Base-by-base conservation (phyloP, 2,113 vertebrate genomes). In the Eptesicus fuscus region DNA sequence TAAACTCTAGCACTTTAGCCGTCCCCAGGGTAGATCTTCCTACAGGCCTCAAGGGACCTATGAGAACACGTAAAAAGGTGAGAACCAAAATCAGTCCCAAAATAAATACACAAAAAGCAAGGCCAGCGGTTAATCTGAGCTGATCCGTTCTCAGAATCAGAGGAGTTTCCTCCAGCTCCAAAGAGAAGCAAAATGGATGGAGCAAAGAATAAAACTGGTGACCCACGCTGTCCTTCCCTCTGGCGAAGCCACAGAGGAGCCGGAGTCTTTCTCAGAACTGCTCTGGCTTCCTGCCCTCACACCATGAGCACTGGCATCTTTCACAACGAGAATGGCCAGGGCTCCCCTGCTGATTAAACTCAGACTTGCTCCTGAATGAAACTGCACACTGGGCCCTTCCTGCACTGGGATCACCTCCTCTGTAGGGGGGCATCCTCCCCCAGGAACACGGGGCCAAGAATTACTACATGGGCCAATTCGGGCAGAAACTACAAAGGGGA, bases 401-500 rank as follows among this genome's bases (percentile, higher is more conserved):
- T 59, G 32, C 23, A 49, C 53, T n/a, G 8, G 4, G 7, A 67
- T 28, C 32, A 12, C 25, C 32, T 86, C 30, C 7, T 92, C 78
- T n/a, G 5, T 5, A 32, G 25, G 59, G 56, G 23, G 61, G 28
- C 12, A 14, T 63, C 61, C 61, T 61, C 59, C 61, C 61, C 28
- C 61, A 63, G 53, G 63, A 74, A 76, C 0, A 40, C 28, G 59
- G 9, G 12, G 2, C 4, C 59, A 51, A 94, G 17, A 83, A 76
- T 42, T 71, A n/a, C 16, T 28, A 40, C 2, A 0, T 74, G 42
- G 20, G 53, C 30, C 12, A 74, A 42, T 12, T 40, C 10, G 16
- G 7, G 74, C 30, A 83, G 74, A 89, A 28, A 95, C n/a, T 30
- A n/a, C n/a, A 61, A 9, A 91, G 85, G 22, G 40, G 28, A 91